Base-by-base conservation (phyloP, 2,113 vertebrate species). In the Albula glossodonta region DNA sequence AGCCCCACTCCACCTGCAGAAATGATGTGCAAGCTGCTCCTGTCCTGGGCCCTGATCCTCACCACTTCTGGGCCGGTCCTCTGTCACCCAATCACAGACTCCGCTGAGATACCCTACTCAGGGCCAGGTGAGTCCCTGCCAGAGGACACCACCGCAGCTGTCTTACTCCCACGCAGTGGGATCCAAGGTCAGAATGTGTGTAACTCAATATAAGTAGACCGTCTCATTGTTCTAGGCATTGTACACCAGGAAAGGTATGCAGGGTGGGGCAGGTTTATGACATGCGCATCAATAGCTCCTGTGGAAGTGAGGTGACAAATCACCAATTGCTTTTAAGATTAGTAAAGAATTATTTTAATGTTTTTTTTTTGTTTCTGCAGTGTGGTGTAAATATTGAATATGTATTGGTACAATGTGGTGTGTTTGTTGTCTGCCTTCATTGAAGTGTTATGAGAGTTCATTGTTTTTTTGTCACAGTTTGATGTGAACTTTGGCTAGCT, bases 11-110 rank as follows among this genome's bases (percentile, higher is more conserved):
- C 19, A 63, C 9, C 51, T 83, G 84, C 78, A 83, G 78, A 57
- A 50, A 91, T 91, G 92, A 81, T 88, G 85, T 85, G 87, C 70
- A 92, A 89, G 86, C 31, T 88, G 3, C 77, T 89, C 25, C 74
- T 91, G 79, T 86, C 74, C 78, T 91, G 88, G 41, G 56, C 86
- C 82, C 78, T 92, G 51, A 66, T 92, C 49, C 79, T 92, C 12
- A 2, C 56, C n/a, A 9, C 83, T 51, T 66, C 87, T 3, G 87
- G 87, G 52, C 85, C 84, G 81, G 85, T 90, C 60, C 78, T 89
- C 25, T 56, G 88, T 2, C 90, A 91, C 78, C 91, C 91, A 13
- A n/a, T 90, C 83, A 78, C 87, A 83, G 88, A 89, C 50, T 82
- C 88, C 15, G 49, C 56, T 3, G 89, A 89, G 53, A 89, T 90